Evolutionary conservation across 2,113 vertebrate genomes (phyloP), one percentile per base, ranked within the genome.

Genomic region (Prinia subflava): DNA sequence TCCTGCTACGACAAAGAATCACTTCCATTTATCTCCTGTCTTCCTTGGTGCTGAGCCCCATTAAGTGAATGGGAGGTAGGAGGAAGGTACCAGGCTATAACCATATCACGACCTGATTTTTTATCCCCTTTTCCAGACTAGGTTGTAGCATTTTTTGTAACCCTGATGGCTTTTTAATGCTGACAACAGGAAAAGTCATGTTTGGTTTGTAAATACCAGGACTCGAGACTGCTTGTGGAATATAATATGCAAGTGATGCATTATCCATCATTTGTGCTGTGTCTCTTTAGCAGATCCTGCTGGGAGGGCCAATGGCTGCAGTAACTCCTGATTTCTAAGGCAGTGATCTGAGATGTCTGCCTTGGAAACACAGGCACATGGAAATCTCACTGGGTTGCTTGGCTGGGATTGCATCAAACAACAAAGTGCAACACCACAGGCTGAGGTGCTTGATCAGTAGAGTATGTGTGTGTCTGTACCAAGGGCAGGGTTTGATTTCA

Each of bases 351-450:
- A 30, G 42, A 24, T 1, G 6, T 50, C 64, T 59, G 44, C 39
- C 53, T 63, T 8, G 2, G 23, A 59, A 41, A 41, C 25, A 10
- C 0, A 0, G 22, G 55, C 44, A 27, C 7, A 0, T 44, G 75
- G 90, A 30, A 55, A 19, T 83, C 33, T 47, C 0, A 0, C 28
- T 46, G 39, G 2, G 3, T 15, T 35, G 15, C 33, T 83, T 64
- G 21, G 41, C 41, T 44, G 10, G 69, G 71, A 30, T 52, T 28
- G 57, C 44, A 15, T 23, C 42, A 24, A 31, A 11, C n/a, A 39
- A 41, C 22, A 3, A 50, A 73, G n/a, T 3, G 2, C 33, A 10
- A 0, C 15, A 6, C 11, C 1, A 1, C 31, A 64, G 63, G 28
- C 63, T 27, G 42, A 52, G 28, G 10, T n/a, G 52, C 21, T 63